Evolutionary conservation across 2,888 invertebrate genomes (phyloP), one percentile per base, ranked within the genome.

Genomic region (Drosophila monieri): DNA sequence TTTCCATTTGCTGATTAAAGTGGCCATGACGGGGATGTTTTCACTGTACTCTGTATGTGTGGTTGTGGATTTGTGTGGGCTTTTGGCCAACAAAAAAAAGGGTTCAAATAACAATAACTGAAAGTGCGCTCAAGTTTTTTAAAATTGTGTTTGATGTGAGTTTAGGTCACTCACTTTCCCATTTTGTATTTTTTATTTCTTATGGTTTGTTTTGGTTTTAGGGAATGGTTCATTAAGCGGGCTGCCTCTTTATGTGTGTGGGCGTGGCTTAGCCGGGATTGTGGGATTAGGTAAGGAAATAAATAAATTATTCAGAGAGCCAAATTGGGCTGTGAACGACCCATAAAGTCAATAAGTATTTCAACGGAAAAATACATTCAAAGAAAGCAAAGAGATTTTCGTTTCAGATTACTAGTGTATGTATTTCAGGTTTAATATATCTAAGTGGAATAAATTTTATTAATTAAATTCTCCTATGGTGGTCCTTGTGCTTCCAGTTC

Each of bases 1-100:
- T 79, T 78, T 75, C 81, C 81, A 83, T 83, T 83, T 83, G 81
- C 79, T 83, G 81, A 83, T 83, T 85, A 83, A 79, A 85, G 71
- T 69, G 65, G 35, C 60, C 73, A 61, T 71, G 76, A 77, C 77
- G 77, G 70, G 85, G 81, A 59, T 73, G 81, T 55, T 67, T 73
- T 51, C 25, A 21, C 37, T 53, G 47, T 58, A 55, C 57, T 66
- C 53, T 32, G 57, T 49, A 37, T 6, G 39, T 47, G 60, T 21
- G 55, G 21, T 30, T 32, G 9, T 21, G 25, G n/a, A n/a, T n/a
- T n/a, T 44, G 52, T 43, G 35, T 39, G 59, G 43, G 25, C 25
- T 21, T 27, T 27, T 9, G 3, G 9, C 27, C 27, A 9, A 35
- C 27, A 9, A 35, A 23, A 48, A 71, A 61, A 80, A 79, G 81